A percentile compares a stretch with the other conserved stretches of the same genome.
phyloP scores from a whole-genome alignment of 2,888 invertebrate genomes.

The Parnassius orleans region DNA sequence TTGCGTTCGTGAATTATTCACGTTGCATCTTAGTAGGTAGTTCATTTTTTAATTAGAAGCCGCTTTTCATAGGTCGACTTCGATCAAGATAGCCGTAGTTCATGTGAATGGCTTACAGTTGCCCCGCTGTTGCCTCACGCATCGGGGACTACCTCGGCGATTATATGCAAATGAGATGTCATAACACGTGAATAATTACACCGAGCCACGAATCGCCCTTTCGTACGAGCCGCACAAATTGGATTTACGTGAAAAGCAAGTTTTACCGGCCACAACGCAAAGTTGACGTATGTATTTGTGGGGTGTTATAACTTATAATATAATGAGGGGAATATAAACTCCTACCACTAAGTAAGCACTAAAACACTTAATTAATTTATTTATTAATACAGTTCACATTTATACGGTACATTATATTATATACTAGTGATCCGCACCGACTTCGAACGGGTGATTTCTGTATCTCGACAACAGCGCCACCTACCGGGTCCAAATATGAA shows the following conservation, averaged over 20 bases:
- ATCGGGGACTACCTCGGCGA: conserved; percentile 68
- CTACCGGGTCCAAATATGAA: too few species aligned
- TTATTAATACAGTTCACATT: too few species aligned
- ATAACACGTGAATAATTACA: conserved; percentile 80
- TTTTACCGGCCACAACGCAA: conserved; percentile 56
- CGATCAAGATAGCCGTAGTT: conserved; percentile 72
- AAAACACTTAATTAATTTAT: neutral
- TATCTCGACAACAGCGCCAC: too few species aligned
- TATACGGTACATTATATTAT: too few species aligned
- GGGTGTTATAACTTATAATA: conserved; percentile 40
- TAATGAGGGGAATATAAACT: conserved; percentile 26
- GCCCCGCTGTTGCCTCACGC: conserved; percentile 70
- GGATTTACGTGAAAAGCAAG: conserved; percentile 76
- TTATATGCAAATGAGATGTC: conserved; percentile 81
- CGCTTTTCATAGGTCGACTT: conserved; percentile 75
- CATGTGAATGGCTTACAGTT: conserved; percentile 78
- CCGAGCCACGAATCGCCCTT: conserved; percentile 75
- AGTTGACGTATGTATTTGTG: conserved; percentile 56
- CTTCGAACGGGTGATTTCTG: too few species aligned
- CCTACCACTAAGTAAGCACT: neutral
- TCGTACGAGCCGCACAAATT: conserved; percentile 73
- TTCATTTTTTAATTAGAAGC: conserved; percentile 79
- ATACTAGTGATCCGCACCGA: too few species aligned
- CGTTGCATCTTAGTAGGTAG: conserved; percentile 66
- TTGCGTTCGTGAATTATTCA: conserved; percentile 64